phyloP scores from a whole-genome alignment of 2,888 invertebrate species.

The Drosophila buzzatii region DNA sequence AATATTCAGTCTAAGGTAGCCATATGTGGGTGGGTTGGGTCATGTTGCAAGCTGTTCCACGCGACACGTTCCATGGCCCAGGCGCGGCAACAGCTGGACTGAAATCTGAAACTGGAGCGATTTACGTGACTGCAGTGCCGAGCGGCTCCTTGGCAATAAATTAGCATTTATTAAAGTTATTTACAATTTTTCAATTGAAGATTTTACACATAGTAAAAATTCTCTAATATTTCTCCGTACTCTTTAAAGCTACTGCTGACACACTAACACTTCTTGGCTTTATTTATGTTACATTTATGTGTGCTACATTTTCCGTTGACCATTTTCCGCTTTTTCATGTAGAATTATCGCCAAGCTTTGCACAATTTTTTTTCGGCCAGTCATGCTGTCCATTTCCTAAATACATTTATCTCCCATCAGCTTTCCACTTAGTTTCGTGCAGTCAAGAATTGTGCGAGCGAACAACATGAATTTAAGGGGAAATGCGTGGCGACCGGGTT shows the following conservation, averaged over 20 bases:
- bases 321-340: constrained; percentile 10
- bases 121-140: constrained; percentile 44
- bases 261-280: constrained; percentile 40
- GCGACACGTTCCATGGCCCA: constrained; percentile 19
- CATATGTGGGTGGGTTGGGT: constrained; percentile 16
- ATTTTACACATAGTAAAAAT: background rate
- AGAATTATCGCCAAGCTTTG: constrained; percentile 42
- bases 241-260: constrained; percentile 50
- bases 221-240: background rate
- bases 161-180: constrained; percentile 2
- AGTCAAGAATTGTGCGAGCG: constrained; percentile 3
- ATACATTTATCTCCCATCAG: constrained; percentile 60
- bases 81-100: constrained; percentile 19
- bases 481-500: constrained; percentile 64
- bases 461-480: constrained; percentile 53
- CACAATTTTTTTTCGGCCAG: constrained; percentile 49
- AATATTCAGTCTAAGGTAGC: constrained; percentile 47
- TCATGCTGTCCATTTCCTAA: constrained; percentile 66
- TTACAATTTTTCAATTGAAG: background rate
- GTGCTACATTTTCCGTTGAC: constrained; percentile 28
- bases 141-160: constrained; percentile 26
- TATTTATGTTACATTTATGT: constrained; percentile 27
- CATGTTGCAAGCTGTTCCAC: constrained; percentile 30
- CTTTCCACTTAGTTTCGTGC: constrained; percentile 2
- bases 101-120: constrained; percentile 25